Evolutionary conservation across 2,797 vertebrate species (phyloP).

Genomic region (Coracias cyanogaster): DNA sequence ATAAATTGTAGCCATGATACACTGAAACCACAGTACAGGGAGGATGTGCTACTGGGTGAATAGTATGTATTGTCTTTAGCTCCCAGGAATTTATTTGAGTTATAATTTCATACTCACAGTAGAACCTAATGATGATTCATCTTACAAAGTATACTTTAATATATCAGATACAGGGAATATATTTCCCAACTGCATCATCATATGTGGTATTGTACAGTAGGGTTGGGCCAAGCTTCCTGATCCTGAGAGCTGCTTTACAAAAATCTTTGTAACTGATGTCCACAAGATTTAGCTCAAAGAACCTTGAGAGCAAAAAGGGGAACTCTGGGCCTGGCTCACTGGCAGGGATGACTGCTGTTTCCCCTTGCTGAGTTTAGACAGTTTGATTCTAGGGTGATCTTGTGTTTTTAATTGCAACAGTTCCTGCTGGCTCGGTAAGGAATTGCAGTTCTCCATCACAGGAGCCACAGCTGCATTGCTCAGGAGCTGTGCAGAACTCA

Average conservation of each 20-base stretch:
- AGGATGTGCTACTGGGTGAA: fast-evolving
- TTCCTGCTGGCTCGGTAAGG: background rate
- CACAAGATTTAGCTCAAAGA: background rate
- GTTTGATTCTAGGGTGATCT: background rate
- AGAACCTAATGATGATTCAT: background rate
- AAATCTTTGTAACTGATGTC: background rate
- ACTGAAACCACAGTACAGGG: background rate
- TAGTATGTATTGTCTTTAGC: background rate
- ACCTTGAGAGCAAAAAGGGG: background rate
- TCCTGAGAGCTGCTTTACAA: background rate
- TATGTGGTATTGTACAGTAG: background rate
- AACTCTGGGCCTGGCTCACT: background rate
- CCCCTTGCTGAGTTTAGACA: background rate
- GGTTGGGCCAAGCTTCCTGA: background rate
- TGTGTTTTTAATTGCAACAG: background rate
- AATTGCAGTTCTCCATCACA: background rate
- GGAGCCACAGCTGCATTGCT: background rate
- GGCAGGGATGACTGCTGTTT: background rate
- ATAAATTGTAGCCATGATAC: background rate
- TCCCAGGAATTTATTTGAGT: background rate
- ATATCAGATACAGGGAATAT: background rate
- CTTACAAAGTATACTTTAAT: background rate
- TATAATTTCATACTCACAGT: background rate
- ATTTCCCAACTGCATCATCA: background rate
- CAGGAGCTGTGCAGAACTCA: background rate